Percentiles rank a stretch among this genome's conserved stretches.
phyloP scores from a whole-genome alignment of 2,797 vertebrate genomes.

The Lateolabrax maculatus region DNA sequence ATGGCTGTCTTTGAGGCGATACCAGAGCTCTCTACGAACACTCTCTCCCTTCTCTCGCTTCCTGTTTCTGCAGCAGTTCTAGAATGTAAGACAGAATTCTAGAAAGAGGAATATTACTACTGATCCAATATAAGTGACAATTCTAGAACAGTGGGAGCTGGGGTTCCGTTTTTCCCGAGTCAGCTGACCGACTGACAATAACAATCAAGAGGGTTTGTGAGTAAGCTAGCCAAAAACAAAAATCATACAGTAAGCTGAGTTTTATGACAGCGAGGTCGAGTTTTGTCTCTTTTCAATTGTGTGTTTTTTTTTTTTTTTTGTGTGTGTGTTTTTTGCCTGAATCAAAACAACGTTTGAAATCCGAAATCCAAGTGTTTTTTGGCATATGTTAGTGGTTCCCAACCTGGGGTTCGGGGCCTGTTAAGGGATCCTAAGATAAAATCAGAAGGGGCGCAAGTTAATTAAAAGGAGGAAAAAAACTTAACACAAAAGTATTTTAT shows the following conservation, averaged over 20 bases:
- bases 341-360: conserved; percentile 66
- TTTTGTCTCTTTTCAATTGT: conserved; percentile 30
- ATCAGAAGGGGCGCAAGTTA: background rate
- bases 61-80: conserved; percentile 39
- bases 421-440: background rate
- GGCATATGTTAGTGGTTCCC: background rate
- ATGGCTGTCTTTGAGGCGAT: conserved; percentile 52
- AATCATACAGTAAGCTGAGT: conserved; percentile 41
- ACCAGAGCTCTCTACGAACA: conserved; percentile 49
- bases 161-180: conserved; percentile 29
- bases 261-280: conserved; percentile 45
- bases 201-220: conserved; percentile 61
- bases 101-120: conserved; percentile 24
- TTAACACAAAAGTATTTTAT: background rate
- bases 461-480: background rate
- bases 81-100: conserved; percentile 19
- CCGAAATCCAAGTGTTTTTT: no score
- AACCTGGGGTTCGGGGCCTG: background rate
- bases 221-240: conserved; percentile 50
- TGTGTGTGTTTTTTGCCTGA: conserved; percentile 58
- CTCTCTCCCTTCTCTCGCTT: conserved; percentile 55
- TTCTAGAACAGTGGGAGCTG: conserved; percentile 47
- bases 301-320: conserved; percentile 6
- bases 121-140: conserved; percentile 1
- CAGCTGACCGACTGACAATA: conserved; percentile 60